Evolutionary conservation across 2,888 invertebrate species (phyloP).

Genomic region (Anthoptus insignis): DNA sequence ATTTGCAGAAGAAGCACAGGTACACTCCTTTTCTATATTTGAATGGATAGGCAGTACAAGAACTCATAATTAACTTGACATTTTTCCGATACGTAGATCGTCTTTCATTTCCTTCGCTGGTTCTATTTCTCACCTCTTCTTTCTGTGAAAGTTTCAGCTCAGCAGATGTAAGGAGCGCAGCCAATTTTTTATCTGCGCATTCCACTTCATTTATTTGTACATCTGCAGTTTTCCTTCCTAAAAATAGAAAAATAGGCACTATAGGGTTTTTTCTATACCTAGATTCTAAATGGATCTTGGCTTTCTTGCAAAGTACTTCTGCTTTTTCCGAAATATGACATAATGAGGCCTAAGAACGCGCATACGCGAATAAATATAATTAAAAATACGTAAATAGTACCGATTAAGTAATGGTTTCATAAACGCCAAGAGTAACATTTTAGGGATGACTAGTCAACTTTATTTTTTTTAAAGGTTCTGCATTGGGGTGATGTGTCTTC

Average conservation of each 20-base stretch:
- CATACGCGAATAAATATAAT: too few species aligned
- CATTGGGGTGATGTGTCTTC: constrained; percentile 70
- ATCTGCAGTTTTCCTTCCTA: constrained; percentile 75
- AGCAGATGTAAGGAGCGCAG: constrained; percentile 41
- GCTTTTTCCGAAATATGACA: neutral
- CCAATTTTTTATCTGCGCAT: constrained; percentile 56
- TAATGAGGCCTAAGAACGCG: neutral
- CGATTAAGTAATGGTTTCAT: neutral
- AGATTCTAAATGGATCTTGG: constrained; percentile 1
- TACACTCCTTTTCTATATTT: constrained; percentile 79
- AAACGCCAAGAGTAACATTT: neutral
- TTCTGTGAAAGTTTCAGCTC: constrained; percentile 15
- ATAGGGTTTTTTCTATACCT: constrained; percentile 59
- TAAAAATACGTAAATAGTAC: too few species aligned
- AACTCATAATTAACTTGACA: constrained; percentile 68
- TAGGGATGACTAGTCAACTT: constrained; percentile 16
- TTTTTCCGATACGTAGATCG: constrained; percentile 75
- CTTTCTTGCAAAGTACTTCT: neutral
- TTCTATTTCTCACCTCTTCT: constrained; percentile 36
- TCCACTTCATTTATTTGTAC: constrained; percentile 68
- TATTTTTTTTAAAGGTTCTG: constrained; percentile 50
- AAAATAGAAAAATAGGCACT: constrained; percentile 83
- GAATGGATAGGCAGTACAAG: constrained; percentile 78
- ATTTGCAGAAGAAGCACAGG: constrained; percentile 77
- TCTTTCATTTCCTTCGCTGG: constrained; percentile 61